phyloP scores from a whole-genome alignment of 2,888 invertebrate species.

The Amiota communis region DNA sequence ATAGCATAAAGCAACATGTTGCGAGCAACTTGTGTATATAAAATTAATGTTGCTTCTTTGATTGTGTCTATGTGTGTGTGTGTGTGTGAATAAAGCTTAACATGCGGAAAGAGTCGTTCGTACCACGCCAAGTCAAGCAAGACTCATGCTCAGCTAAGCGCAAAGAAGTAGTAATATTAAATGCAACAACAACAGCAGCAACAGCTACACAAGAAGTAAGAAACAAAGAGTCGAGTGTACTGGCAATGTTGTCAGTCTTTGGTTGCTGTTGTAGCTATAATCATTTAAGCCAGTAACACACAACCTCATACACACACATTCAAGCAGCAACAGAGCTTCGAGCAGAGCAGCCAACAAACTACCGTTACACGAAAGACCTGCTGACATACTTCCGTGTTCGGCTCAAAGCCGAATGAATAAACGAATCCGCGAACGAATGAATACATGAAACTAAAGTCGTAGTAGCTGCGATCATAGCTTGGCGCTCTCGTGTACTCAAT shows the following conservation, averaged over 20 bases:
- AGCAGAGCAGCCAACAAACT: conserved; percentile 50
- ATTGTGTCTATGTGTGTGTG: too few relatives aligned
- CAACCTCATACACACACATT: background rate
- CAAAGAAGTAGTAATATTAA: conserved; percentile 30
- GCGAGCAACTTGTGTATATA: conserved; percentile 24
- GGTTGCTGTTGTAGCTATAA: conserved; percentile 13
- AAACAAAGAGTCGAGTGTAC: conserved; percentile 18
- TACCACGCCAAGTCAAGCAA: conserved; percentile 43
- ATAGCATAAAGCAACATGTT: conserved; percentile 49
- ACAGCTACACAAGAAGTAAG: background rate
- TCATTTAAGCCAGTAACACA: conserved; percentile 26
- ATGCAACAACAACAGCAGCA: conserved; percentile 34
- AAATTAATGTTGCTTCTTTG: too few relatives aligned
- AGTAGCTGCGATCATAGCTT: background rate
- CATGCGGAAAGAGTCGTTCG: conserved; percentile 50
- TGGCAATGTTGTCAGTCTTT: conserved; percentile 10
- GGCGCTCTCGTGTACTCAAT: conserved; percentile 10
- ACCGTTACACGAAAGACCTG: conserved; percentile 74
- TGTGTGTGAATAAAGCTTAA: conserved; percentile 34
- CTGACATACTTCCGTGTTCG: conserved; percentile 74
- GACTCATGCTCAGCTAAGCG: conserved; percentile 61
- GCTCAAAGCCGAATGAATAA: conserved; percentile 46
- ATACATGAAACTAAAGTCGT: background rate
- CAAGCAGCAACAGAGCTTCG: background rate
- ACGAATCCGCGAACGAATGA: background rate